Percentiles rank a stretch among this genome's conserved stretches.
Evolutionary conservation across 2,113 vertebrate species (phyloP).

Genomic region (Microcebus murinus): DNA sequence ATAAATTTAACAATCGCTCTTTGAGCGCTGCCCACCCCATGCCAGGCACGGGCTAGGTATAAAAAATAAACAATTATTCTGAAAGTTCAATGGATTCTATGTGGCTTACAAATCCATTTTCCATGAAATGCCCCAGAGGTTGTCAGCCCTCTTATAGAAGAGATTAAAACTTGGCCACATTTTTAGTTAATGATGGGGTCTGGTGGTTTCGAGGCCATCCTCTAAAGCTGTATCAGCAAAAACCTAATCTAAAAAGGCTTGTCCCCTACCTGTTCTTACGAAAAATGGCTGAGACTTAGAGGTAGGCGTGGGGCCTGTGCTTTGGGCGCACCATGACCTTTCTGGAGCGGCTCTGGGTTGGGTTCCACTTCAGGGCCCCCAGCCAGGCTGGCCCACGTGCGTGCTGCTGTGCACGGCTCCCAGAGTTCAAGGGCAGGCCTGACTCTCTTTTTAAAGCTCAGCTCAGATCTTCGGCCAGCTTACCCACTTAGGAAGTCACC

Average conservation of each 20-base stretch:
- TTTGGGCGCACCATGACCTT: not conserved
- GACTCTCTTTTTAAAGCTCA: not conserved
- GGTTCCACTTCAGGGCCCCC: not conserved
- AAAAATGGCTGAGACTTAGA: not conserved
- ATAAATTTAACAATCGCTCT: not conserved
- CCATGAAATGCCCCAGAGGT: not conserved
- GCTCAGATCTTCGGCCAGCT: conserved; percentile 72
- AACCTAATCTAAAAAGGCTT: not conserved
- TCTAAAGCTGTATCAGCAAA: not conserved
- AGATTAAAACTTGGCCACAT: not conserved
- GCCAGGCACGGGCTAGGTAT: too few relatives aligned
- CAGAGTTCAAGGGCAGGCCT: conserved; percentile 66
- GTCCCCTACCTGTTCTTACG: not conserved
- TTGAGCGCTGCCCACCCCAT: too few relatives aligned
- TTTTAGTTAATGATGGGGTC: not conserved
- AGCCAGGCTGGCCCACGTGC: not conserved
- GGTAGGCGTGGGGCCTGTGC: not conserved
- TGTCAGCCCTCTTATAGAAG: not conserved
- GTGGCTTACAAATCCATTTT: not conserved
- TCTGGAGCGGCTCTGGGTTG: not conserved
- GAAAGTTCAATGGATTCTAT: not conserved
- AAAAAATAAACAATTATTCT: not conserved
- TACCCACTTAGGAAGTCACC: conserved; percentile 64
- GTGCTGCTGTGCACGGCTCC: not conserved
- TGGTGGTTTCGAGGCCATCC: not conserved